Conservation (phyloP, 2,113 vertebrate genomes). For the Himantopus leucocephalus region DNA sequence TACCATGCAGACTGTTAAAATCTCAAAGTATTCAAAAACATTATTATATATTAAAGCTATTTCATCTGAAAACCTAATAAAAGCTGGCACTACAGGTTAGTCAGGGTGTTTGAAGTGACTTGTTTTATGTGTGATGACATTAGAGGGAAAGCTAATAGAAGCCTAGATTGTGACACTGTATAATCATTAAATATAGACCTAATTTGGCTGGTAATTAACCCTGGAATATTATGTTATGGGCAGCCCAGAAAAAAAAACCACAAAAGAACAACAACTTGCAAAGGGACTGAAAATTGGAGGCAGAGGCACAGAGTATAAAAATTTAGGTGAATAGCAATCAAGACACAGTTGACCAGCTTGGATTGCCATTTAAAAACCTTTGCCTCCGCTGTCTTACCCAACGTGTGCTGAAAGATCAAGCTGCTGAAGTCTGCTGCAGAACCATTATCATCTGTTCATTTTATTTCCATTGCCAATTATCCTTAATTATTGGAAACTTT, state of each 20-base stretch:
- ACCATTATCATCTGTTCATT: slow-evolving; percentile 69
- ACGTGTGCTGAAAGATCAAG: neutral
- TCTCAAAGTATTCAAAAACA: neutral
- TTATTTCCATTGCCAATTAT: slow-evolving; percentile 75
- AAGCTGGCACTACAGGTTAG: neutral
- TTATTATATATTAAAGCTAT: neutral
- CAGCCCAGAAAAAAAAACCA: neutral
- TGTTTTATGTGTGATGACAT: slow-evolving; percentile 9
- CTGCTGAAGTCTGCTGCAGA: slow-evolving; percentile 31
- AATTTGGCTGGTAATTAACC: slow-evolving; percentile 55
- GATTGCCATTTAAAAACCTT: slow-evolving; percentile 31
- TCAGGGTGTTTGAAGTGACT: slow-evolving; percentile 9
- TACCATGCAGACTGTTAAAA: slow-evolving; percentile 6
- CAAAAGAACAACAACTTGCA: neutral
- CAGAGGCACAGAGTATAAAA: neutral
- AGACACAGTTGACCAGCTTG: slow-evolving; percentile 40
- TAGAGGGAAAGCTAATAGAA: slow-evolving; percentile 52
- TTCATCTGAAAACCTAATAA: slow-evolving; percentile 23
- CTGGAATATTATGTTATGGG: slow-evolving; percentile 1
- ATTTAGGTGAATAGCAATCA: slow-evolving; percentile 10
- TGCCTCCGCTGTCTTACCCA: neutral
- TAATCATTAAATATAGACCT: slow-evolving; percentile 58
- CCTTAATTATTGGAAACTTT: slow-evolving; percentile 75
- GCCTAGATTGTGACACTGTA: slow-evolving; percentile 19
- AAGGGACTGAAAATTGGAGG: neutral